Evolutionary conservation across 2,888 invertebrate species (phyloP).

Genomic region (Sialis fuliginosa): DNA sequence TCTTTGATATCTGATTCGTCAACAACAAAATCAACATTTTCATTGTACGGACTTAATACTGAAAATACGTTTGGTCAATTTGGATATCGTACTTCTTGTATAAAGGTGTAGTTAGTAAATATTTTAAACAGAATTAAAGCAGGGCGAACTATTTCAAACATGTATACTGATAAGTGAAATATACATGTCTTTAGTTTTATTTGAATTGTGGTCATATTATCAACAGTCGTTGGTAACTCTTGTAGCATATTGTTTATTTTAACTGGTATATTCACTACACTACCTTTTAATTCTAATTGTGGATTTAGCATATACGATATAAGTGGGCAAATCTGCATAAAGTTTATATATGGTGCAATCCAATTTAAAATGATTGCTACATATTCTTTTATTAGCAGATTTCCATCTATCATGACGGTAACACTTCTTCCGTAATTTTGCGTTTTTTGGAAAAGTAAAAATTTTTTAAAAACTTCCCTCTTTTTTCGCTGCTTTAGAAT

Average conservation of each 20-base stretch:
- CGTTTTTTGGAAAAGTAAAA: no score
- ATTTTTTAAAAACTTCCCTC: no score
- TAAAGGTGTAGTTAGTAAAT: slow-evolving; percentile 11
- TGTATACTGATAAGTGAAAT: slow-evolving; percentile 13
- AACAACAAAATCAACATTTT: no score
- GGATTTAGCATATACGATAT: slow-evolving; percentile 15
- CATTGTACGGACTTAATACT: no score
- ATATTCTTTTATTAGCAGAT: no score
- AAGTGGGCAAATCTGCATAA: slow-evolving; percentile 18
- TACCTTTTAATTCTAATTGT: slow-evolving; percentile 15
- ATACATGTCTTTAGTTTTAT: slow-evolving; percentile 15
- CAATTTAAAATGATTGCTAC: no score
- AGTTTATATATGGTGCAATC: slow-evolving; percentile 17
- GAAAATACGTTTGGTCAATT: background rate
- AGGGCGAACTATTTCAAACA: slow-evolving; percentile 13
- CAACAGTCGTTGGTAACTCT: slow-evolving; percentile 12
- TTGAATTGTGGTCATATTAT: slow-evolving; percentile 13
- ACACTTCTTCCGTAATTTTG: no score
- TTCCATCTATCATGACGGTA: no score
- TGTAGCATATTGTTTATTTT: slow-evolving; percentile 13
- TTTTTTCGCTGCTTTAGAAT: no score
- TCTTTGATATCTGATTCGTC: no score
- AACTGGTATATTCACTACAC: slow-evolving; percentile 16
- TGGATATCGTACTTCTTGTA: slow-evolving; percentile 1
- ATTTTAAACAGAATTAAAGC: slow-evolving; percentile 10